Evolutionary conservation across 1,140 invertebrate genomes (phyloP).

Genomic region (Caenorhabditis elegans): DNA sequence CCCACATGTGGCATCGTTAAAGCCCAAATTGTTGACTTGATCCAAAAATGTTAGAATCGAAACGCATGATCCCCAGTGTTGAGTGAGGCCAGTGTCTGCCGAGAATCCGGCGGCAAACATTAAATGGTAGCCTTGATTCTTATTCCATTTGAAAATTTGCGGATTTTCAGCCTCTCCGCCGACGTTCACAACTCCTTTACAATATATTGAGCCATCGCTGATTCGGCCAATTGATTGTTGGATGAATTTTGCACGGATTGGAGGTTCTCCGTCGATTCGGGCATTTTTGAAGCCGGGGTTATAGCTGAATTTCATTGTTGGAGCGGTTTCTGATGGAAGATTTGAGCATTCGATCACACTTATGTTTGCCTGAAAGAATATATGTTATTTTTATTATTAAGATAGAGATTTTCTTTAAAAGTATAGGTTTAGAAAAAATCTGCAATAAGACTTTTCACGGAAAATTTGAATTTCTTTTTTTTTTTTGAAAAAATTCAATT

Average conservation of each 20-base stretch:
- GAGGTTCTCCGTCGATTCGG: background rate
- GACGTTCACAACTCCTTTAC: background rate
- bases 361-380: background rate
- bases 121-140: background rate
- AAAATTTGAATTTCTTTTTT: too few species aligned
- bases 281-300: background rate
- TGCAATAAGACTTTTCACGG: too few species aligned
- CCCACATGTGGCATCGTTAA: background rate
- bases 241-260: background rate
- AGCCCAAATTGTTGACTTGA: constrained; percentile 14
- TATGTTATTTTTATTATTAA: too few species aligned
- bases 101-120: background rate
- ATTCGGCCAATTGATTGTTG: background rate
- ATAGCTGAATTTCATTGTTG: constrained; percentile 9
- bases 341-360: background rate
- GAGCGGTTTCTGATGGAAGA: background rate
- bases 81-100: background rate
- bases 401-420: too few species aligned
- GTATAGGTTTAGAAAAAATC: too few species aligned
- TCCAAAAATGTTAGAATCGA: background rate
- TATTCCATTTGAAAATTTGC: background rate
- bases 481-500: too few species aligned
- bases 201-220: background rate
- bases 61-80: background rate
- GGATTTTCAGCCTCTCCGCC: background rate